Percentiles rank a stretch among this genome's conserved stretches.
phyloP scores from a whole-genome alignment of 2,888 invertebrate species.

The Anoncus sp. region DNA sequence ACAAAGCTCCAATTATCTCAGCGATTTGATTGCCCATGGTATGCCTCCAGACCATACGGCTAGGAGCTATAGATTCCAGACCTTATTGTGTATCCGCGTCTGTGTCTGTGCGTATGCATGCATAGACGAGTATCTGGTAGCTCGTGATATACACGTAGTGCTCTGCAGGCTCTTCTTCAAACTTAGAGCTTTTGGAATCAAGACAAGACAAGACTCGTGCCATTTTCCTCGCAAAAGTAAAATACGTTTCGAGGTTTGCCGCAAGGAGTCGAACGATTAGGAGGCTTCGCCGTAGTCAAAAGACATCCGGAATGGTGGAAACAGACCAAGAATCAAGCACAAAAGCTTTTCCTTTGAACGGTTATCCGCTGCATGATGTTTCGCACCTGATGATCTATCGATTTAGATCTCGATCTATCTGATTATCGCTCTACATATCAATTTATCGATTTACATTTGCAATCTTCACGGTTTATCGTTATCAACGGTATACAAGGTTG shows the following conservation, averaged over 20 bases:
- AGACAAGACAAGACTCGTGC: slow-evolving; percentile 8
- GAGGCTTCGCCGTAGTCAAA: background rate
- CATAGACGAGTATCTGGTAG: slow-evolving; percentile 13
- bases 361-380: background rate
- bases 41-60: slow-evolving; percentile 38
- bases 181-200: slow-evolving; percentile 21
- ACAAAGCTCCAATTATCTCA: slow-evolving; percentile 70
- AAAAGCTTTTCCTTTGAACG: background rate
- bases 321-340: background rate
- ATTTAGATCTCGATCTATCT: too few relatives aligned
- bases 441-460: too few relatives aligned
- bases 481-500: too few relatives aligned
- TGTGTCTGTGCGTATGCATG: slow-evolving; percentile 22
- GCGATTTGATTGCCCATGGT: slow-evolving; percentile 66
- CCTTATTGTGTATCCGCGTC: slow-evolving; percentile 21
- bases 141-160: too few relatives aligned
- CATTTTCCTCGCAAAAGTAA: slow-evolving; percentile 20
- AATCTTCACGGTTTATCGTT: too few relatives aligned
- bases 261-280: background rate
- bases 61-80: slow-evolving; percentile 56
- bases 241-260: slow-evolving; percentile 26
- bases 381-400: too few relatives aligned
- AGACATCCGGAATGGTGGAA: too few relatives aligned
- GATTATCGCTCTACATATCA: too few relatives aligned
- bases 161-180: slow-evolving; percentile 31